Base-by-base conservation (phyloP, 2,113 vertebrate species). In the Arvicanthis niloticus region DNA sequence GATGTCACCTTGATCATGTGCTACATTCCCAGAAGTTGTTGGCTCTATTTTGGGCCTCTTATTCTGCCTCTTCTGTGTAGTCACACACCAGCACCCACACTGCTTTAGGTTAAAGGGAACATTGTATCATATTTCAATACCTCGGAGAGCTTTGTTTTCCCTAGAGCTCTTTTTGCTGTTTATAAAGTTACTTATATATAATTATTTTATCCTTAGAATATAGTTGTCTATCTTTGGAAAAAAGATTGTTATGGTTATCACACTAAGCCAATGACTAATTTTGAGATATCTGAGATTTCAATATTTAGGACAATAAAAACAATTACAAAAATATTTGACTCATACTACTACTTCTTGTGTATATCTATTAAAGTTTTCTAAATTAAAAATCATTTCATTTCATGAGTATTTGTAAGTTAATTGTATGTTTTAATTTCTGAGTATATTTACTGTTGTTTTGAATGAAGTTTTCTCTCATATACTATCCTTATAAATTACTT, bases 271-370 rank as follows among this genome's bases (percentile, higher is more conserved):
- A 51, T 80, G n/a, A 48, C 82, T 76, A 84, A 73, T n/a, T 42
- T 92, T 72, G 48, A 73, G 42, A 91, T 24, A 86, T 85, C 19
- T 58, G 40, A 65, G 0, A 62, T 91, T 5, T 94, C 90, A 31
- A 62, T 80, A 95, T 76, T 53, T 89, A 51, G 93, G 7, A 90
- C 4, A 58, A 94, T 78, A 73, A 84, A 90, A 67, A 67, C 24
- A 92, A 16, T 92, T 78, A 85, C 16, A 94, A 76, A 1, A 73
- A 24, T 85, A 1, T 62, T 93, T 40, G n/a, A 70, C 85, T 85
- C 60, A 88, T 21, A 21, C 0, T 21, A 21, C 0, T 80, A 93
- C 7, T 78, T 17, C 91, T 19, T 5, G 48, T 82, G 84, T 60
- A n/a, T 81, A 56, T 80, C 2, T 86, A 72, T 94, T 76, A 78